Evolutionary conservation across 2,797 vertebrate species (phyloP).

Genomic region (Epinephelus malabaricus): DNA sequence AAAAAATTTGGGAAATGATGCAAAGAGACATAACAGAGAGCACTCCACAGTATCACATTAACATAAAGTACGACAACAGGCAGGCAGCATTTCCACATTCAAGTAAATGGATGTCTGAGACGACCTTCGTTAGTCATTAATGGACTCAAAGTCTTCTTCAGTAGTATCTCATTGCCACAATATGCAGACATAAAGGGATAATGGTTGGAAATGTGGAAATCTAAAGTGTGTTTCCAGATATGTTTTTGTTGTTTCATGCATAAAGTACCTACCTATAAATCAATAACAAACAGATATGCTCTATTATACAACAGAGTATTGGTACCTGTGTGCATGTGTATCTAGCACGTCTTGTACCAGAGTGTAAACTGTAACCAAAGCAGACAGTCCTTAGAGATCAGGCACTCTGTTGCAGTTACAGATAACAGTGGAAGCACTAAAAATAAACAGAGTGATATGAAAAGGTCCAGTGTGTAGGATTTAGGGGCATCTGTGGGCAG

Average conservation of each 20-base stretch:
- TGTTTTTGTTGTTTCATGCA: background rate
- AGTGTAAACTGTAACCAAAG: constrained; percentile 25
- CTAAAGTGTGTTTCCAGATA: constrained; percentile 4
- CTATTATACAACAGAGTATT: background rate
- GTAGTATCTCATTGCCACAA: background rate
- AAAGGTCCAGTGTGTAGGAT: no score
- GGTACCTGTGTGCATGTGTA: constrained; percentile 1
- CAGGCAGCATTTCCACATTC: constrained; percentile 39
- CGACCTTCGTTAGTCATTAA: background rate
- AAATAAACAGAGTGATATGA: background rate
- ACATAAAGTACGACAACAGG: constrained; percentile 6
- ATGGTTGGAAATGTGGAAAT: background rate
- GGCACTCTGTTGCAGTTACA: background rate
- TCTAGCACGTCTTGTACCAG: constrained; percentile 21
- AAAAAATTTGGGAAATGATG: background rate
- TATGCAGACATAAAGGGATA: background rate
- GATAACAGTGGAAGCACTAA: constrained; percentile 3
- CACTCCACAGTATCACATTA: background rate
- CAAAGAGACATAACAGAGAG: background rate
- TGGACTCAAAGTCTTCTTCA: constrained; percentile 10
- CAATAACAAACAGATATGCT: background rate
- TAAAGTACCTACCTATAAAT: background rate
- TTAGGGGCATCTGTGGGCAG: no score
- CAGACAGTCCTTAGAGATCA: constrained; percentile 6
- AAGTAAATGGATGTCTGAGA: constrained; percentile 52